Percentiles rank a stretch among this genome's conserved stretches.
Conservation (phyloP, 1,140 invertebrate species). For the Gryllus bimaculatus region DNA sequence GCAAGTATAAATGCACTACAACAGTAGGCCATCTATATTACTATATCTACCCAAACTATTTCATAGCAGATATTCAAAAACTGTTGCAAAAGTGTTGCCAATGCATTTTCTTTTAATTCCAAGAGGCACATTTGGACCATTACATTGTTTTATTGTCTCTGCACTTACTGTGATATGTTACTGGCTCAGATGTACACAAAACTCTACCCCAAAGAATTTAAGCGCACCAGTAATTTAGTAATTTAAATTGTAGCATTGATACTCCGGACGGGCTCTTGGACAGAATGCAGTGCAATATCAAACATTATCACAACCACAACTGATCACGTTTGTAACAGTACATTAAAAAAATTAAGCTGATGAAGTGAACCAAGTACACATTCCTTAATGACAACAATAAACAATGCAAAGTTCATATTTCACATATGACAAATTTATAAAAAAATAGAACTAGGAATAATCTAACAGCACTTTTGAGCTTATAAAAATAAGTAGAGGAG, state of each 20-base stretch:
- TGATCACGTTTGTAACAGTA: not conserved
- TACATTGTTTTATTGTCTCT: not conserved
- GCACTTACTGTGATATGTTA: not conserved
- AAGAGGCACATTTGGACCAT: not conserved
- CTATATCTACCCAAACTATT: too few species aligned
- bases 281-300: not conserved
- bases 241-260: not conserved
- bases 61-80: not conserved
- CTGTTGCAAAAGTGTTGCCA: not conserved
- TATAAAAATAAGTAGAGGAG: too few species aligned
- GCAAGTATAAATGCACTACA: too few species aligned
- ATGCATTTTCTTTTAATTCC: not conserved
- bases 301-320: not conserved
- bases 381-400: too few species aligned
- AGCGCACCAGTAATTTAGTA: not conserved
- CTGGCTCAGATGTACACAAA: not conserved
- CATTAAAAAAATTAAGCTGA: too few species aligned
- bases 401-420: too few species aligned
- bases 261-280: not conserved
- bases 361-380: too few species aligned
- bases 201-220: not conserved
- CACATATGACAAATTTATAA: too few species aligned
- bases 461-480: too few species aligned
- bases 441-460: too few species aligned
- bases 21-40: too few species aligned